Evolutionary conservation across 2,113 vertebrate genomes (phyloP).

Genomic region (Natator depressus): DNA sequence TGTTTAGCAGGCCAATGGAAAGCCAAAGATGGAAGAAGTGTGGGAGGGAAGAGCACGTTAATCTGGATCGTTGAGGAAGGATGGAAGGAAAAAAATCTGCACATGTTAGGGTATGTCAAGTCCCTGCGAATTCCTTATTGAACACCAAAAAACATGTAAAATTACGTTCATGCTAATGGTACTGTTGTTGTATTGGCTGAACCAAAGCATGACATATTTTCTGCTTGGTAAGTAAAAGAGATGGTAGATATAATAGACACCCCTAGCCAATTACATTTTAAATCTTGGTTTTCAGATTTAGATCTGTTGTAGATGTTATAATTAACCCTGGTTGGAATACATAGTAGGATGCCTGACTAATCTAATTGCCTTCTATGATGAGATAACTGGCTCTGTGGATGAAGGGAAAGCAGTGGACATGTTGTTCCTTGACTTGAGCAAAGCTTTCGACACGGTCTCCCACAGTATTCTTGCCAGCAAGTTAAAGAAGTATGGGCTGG

Average conservation of each 20-base stretch:
- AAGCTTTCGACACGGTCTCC: too few relatives aligned
- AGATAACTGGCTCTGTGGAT: too few relatives aligned
- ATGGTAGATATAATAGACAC: slow-evolving; percentile 50
- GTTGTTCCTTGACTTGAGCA: too few relatives aligned
- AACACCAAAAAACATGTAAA: slow-evolving; percentile 57
- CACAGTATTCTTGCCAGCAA: too few relatives aligned
- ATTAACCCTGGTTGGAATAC: slow-evolving; percentile 59
- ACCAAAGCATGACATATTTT: slow-evolving; percentile 53
- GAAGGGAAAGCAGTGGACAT: too few relatives aligned
- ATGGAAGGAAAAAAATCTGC: slow-evolving; percentile 39
- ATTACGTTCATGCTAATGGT: slow-evolving; percentile 55
- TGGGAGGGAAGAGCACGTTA: not conserved
- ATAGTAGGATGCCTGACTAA: not conserved
- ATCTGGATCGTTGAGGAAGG: slow-evolving; percentile 45
- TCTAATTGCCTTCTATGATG: too few relatives aligned
- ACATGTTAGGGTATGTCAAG: slow-evolving; percentile 45
- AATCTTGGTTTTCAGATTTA: slow-evolving; percentile 64
- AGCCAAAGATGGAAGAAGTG: not conserved
- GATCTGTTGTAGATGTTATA: slow-evolving; percentile 66
- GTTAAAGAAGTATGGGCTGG: too few relatives aligned
- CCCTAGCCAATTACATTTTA: slow-evolving; percentile 24
- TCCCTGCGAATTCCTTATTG: slow-evolving; percentile 40
- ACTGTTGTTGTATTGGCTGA: slow-evolving; percentile 39
- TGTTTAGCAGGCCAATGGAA: not conserved
- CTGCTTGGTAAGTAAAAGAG: slow-evolving; percentile 40